Evolutionary conservation across 2,888 invertebrate species (phyloP).

Genomic region (Thelaira solivaga): DNA sequence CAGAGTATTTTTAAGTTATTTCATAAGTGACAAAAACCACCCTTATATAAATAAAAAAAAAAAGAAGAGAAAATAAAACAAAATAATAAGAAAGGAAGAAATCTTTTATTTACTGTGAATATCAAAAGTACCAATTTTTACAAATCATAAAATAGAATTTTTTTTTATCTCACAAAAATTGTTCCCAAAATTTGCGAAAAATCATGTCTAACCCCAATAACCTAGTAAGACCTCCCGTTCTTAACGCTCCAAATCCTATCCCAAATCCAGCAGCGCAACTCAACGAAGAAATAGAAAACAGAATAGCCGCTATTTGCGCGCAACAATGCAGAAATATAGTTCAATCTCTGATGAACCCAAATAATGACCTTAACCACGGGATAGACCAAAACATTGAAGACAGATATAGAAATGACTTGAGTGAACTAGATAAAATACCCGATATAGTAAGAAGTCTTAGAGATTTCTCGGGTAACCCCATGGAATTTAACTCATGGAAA

Average conservation of each 20-base stretch:
- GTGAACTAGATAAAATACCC: too few species aligned
- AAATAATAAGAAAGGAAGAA: not conserved
- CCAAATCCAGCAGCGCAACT: too few species aligned
- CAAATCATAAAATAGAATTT: not conserved
- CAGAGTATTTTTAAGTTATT: too few species aligned
- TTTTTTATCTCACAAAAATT: not conserved
- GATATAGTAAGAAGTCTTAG: not conserved
- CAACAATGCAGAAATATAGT: not conserved
- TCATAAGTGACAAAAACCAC: not conserved
- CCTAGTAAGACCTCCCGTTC: not conserved
- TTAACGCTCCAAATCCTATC: too few species aligned
- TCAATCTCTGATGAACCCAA: not conserved
- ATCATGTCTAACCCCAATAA: not conserved
- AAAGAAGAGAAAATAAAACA: not conserved
- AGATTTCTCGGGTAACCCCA: not conserved
- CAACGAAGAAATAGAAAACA: not conserved
- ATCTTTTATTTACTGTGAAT: not conserved
- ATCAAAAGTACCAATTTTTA: not conserved
- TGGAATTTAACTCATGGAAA: not conserved
- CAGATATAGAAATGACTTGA: not conserved
- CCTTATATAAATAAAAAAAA: not conserved
- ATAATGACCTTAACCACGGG: not conserved
- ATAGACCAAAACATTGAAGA: constrained; percentile 7
- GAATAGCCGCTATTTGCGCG: not conserved
- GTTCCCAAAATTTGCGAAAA: not conserved